phyloP scores from a whole-genome alignment of 2,888 invertebrate genomes.

The Merodon equestris region DNA sequence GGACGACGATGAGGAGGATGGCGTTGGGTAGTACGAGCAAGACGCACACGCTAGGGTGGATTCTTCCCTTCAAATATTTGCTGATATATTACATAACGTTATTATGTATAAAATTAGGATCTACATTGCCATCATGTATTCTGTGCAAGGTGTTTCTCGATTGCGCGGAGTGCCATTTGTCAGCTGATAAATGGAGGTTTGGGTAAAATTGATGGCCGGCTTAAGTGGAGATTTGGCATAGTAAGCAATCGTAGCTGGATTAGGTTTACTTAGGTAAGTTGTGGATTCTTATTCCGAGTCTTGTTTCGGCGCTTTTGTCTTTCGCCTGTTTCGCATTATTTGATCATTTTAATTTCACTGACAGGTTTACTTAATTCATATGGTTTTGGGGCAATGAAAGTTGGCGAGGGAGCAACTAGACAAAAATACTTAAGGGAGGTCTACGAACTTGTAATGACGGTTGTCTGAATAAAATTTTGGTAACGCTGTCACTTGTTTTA shows the following conservation, averaged over 20 bases:
- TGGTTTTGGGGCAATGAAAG: too few species aligned
- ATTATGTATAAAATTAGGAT: slow-evolving; percentile 73
- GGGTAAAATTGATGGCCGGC: slow-evolving; percentile 54
- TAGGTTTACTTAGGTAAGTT: slow-evolving; percentile 52
- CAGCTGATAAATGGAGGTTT: slow-evolving; percentile 74
- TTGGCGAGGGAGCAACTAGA: too few species aligned
- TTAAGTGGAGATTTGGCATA: slow-evolving; percentile 57
- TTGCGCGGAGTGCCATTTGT: slow-evolving; percentile 70
- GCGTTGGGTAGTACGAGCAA: too few species aligned
- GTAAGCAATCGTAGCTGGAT: slow-evolving; percentile 53
- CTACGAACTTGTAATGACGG: too few species aligned
- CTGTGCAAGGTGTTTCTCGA: slow-evolving; percentile 59
- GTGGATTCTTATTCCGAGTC: slow-evolving; percentile 10
- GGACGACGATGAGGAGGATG: too few species aligned
- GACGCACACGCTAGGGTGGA: slow-evolving; percentile 35
- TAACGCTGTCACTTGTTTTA: too few species aligned
- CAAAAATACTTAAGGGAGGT: too few species aligned
- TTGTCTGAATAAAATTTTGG: too few species aligned
- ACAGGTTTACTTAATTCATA: too few species aligned
- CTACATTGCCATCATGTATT: slow-evolving; percentile 62
- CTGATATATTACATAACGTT: slow-evolving; percentile 77
- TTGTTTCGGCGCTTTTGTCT: slow-evolving; percentile 11
- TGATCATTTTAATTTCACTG: too few species aligned
- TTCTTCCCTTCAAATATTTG: slow-evolving; percentile 71
- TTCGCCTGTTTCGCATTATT: neutral